Base-by-base conservation (phyloP, 2,113 vertebrate species). In the Anoplopoma fimbria region DNA sequence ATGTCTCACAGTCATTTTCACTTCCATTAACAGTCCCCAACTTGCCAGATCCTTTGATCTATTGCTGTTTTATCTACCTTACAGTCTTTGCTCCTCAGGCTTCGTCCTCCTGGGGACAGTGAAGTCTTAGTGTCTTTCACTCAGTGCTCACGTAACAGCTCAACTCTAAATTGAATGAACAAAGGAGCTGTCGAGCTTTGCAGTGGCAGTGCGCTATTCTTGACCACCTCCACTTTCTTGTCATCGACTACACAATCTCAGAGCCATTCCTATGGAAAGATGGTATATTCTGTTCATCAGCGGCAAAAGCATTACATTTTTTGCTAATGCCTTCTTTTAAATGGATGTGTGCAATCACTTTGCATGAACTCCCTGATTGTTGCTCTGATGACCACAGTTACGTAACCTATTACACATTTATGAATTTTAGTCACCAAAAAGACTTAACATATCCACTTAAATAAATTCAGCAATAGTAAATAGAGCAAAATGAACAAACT, bases 101-200 rank as follows among this genome's bases (percentile, higher is more conserved):
- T 27, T 33, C 33, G 68, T 63, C 60, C 64, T 58, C 51, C 21
- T 53, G 27, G 64, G 58, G n/a, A 82, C 55, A 67, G 21, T 51
- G 53, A 85, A 49, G 79, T 63, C 70, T 75, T 17, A n/a, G 49
- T 74, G 51, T 83, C 65, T 77, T 82, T 77, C 5, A 36, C 77
- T 70, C 38, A 42, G 17, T 81, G 83, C 73, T 88, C 81, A 82
- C n/a, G 4, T 53, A 79, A 85, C 81, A 78, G 73, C 73, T 81
- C 63, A 27, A 51, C 67, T 72, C 34, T 51, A 72, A 76, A 83
- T 47, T 81, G 45, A 82, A 88, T 60, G 53, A 87, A 84, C 67
- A 82, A 88, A 81, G 31, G 40, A 77, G 34, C 55, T 67, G 55
- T 73, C 69, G n/a, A 33, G 45, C 69, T 81, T 72, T 75, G 67